These are phyloP conservation scores for Coregonus clupeaformis DNA, from an alignment of 2,113 vertebrate genomes.

Conservation along the genomic window DNA sequence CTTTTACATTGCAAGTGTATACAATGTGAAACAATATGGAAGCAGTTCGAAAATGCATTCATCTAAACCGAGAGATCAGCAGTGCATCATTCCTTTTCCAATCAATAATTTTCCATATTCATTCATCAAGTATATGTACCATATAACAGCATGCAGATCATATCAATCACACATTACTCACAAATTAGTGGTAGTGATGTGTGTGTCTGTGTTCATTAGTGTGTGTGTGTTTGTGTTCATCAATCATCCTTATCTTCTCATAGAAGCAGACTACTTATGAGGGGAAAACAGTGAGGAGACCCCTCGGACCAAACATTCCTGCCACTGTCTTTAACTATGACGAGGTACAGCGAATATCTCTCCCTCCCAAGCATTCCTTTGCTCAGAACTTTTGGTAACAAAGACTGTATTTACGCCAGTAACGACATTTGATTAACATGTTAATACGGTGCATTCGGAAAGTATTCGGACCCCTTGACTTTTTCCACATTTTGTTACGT, in stretches of 20 bases:
- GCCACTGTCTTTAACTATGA: slow-evolving; percentile 77
- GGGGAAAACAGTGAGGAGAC: slow-evolving; percentile 74
- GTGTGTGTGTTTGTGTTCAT: slow-evolving; percentile 58
- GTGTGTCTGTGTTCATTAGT: slow-evolving; percentile 23
- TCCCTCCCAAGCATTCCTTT: slow-evolving; percentile 57
- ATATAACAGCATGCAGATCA: slow-evolving; percentile 16
- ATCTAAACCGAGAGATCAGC: not conserved
- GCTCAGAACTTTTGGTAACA: slow-evolving; percentile 14
- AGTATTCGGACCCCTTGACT: too few relatives aligned
- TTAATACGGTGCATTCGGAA: too few relatives aligned
- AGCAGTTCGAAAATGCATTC: not conserved
- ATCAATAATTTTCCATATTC: slow-evolving; percentile 1
- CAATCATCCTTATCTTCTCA: slow-evolving; percentile 68
- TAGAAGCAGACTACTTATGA: slow-evolving; percentile 67
- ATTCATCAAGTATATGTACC: slow-evolving; percentile 25
- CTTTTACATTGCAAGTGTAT: not conserved
- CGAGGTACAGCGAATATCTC: slow-evolving; percentile 69
- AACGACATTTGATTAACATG: too few relatives aligned
- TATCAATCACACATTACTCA: slow-evolving; percentile 11
- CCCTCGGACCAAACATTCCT: slow-evolving; percentile 74
- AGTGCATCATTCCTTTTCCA: slow-evolving; percentile 11
- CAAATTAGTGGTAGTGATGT: slow-evolving; percentile 22
- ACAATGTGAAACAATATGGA: not conserved
- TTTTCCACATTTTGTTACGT: too few relatives aligned
- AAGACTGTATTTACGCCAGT: too few relatives aligned